Percentiles rank a stretch among this genome's conserved stretches.
These are phyloP conservation scores for Drosophila pruinosa DNA, from an alignment of 1,140 invertebrate species.

Conservation along the genomic window DNA sequence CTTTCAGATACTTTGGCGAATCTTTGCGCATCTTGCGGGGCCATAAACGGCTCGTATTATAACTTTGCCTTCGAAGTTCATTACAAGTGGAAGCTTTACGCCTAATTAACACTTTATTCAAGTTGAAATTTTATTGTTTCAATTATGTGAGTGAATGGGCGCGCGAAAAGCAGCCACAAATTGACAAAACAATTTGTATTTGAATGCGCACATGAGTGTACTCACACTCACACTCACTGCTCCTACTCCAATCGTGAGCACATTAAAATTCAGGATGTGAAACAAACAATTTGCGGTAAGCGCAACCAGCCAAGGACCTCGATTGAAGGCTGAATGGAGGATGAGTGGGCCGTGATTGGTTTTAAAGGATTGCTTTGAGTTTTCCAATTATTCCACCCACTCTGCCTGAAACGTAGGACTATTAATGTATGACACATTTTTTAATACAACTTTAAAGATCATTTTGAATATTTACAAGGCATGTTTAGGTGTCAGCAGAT, in stretches of 20 bases:
- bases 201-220: slow-evolving; percentile 18
- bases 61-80: slow-evolving; percentile 55
- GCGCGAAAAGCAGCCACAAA: slow-evolving; percentile 12
- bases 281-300: slow-evolving; percentile 56
- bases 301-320: slow-evolving; percentile 25
- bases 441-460: too few species aligned
- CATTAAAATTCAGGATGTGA: slow-evolving; percentile 77
- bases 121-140: slow-evolving; percentile 71
- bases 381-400: too few species aligned
- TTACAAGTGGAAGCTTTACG: slow-evolving; percentile 58
- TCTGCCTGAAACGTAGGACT: too few species aligned
- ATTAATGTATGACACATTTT: too few species aligned
- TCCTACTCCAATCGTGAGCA: slow-evolving; percentile 22
- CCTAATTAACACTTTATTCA: slow-evolving; percentile 76
- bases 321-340: background rate
- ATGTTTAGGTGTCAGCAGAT: background rate
- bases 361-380: background rate
- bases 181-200: slow-evolving; percentile 66
- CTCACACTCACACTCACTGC: slow-evolving; percentile 18
- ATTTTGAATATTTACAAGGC: background rate
- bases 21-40: slow-evolving; percentile 48
- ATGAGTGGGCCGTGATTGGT: background rate
- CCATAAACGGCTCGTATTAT: slow-evolving; percentile 58
- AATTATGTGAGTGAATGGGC: slow-evolving; percentile 59
- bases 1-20: slow-evolving; percentile 53